A percentile compares a stretch with the other conserved stretches of the same genome.
Evolutionary conservation across 2,888 invertebrate species (phyloP).

Genomic region (Sturmia bella): DNA sequence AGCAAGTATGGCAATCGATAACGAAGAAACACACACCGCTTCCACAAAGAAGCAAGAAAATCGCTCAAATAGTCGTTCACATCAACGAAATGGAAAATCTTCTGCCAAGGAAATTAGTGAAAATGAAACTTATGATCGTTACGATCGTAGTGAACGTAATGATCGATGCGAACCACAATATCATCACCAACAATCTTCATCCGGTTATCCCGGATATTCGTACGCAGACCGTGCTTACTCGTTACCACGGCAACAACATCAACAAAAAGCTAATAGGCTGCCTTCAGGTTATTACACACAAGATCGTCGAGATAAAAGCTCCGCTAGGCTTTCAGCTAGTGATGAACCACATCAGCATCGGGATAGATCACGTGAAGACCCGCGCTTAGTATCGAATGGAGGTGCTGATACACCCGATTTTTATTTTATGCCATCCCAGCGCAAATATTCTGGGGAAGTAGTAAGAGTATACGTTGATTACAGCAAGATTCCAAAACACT

Average conservation of each 20-base stretch:
- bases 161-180: conserved; percentile 84
- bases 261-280: conserved; percentile 77
- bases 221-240: conserved; percentile 88
- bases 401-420: conserved; percentile 87
- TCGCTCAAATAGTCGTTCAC: conserved; percentile 72
- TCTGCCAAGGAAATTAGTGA: conserved; percentile 28
- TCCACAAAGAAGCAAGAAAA: conserved; percentile 72
- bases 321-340: conserved; percentile 72
- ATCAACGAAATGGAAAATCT: conserved; percentile 61
- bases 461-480: conserved; percentile 92
- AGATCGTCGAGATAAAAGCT: conserved; percentile 83
- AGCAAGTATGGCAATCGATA: conserved; percentile 65
- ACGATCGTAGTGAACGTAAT: conserved; percentile 82
- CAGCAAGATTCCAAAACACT: conserved; percentile 86
- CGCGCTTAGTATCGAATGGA: conserved; percentile 77
- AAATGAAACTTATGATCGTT: conserved; percentile 67
- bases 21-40: conserved; percentile 55
- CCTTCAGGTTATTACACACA: conserved; percentile 83
- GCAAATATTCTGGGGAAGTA: conserved; percentile 95
- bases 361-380: conserved; percentile 78
- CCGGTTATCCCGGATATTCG: conserved; percentile 74
- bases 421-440: conserved; percentile 97
- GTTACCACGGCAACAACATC: conserved; percentile 85
- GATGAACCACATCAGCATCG: conserved; percentile 79
- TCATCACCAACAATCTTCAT: conserved; percentile 77